Conservation (phyloP, 1,140 invertebrate species). For the Stegodyphus dumicola region DNA sequence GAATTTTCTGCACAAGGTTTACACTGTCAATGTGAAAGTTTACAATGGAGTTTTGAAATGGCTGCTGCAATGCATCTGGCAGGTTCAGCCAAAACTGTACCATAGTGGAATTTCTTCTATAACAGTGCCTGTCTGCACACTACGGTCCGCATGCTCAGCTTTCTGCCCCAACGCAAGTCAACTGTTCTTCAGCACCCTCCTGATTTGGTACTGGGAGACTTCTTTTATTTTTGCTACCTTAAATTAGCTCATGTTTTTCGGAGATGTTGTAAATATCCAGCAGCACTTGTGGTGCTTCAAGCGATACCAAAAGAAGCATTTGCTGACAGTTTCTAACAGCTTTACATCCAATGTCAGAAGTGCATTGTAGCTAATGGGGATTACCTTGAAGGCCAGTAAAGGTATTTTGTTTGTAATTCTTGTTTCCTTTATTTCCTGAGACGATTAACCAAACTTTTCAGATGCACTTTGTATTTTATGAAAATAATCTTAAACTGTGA, state of each 20-base stretch:
- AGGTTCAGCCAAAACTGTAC: too few species aligned
- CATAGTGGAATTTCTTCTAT: too few species aligned
- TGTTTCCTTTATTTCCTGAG: constrained; percentile 25
- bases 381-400: constrained; percentile 18
- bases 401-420: constrained; percentile 20
- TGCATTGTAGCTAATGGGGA: constrained; percentile 18
- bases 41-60: too few species aligned
- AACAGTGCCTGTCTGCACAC: neutral
- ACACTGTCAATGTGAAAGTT: too few species aligned
- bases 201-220: neutral
- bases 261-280: neutral
- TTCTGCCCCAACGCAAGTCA: neutral
- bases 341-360: constrained; percentile 16
- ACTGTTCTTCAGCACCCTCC: neutral
- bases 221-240: neutral
- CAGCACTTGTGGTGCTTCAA: neutral
- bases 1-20: too few species aligned
- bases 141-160: neutral
- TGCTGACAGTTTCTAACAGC: constrained; percentile 17
- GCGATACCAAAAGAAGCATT: constrained; percentile 17
- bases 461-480: too few species aligned
- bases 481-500: too few species aligned
- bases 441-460: constrained; percentile 24
- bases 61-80: too few species aligned
- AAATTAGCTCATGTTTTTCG: neutral